Evolutionary conservation across 2,113 vertebrate genomes (phyloP), one percentile per base, ranked within the genome.

Genomic region (Polyodon spathula): DNA sequence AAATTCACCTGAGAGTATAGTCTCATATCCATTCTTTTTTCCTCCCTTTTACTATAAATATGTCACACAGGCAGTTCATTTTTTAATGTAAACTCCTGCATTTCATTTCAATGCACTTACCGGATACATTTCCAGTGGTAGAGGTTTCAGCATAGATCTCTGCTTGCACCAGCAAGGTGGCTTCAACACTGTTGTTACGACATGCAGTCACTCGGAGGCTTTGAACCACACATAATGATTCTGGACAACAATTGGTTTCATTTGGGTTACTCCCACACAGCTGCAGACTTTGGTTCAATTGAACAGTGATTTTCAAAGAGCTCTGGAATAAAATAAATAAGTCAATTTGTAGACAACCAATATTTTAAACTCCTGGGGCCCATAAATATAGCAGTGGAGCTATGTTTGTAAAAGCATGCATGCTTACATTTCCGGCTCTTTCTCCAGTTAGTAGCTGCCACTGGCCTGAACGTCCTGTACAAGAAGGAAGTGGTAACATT

Each of bases 121-220:
- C 92, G 68, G 88, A 85, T 8, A 77, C 78, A 6, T 72, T 74
- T 60, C 71, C 81, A 46, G 55, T 5, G 63, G 84, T 76, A 56
- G 84, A 73, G 7, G 84, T 66, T 70, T 80, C 82, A 56, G 86
- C 83, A 60, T 89, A 84, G 64, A 97, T 90, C 69, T 87, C 82
- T 56, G 75, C 91, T 74, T 91, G 93, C 63, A 97, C 76, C 43
- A 93, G 76, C n/a, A 97, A 79, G 4, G 71, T 81, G 0, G 91
- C 84, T 67, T 74, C 68, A 12, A 76, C 50, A 15, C 41, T 62
- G 0, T 72, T 63, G 0, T 63, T 73, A 42, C 2, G 71, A 70
- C 92, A 93, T 0, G 92, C 95, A 0, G 85, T 83, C 48, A 98
- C 73, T 66, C 82, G 86, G 43, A 97, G 80, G 0, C 84, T 77